Percentiles rank a stretch among this genome's conserved stretches.
phyloP scores from a whole-genome alignment of 2,113 vertebrate genomes.

The Apteryx mantelli region DNA sequence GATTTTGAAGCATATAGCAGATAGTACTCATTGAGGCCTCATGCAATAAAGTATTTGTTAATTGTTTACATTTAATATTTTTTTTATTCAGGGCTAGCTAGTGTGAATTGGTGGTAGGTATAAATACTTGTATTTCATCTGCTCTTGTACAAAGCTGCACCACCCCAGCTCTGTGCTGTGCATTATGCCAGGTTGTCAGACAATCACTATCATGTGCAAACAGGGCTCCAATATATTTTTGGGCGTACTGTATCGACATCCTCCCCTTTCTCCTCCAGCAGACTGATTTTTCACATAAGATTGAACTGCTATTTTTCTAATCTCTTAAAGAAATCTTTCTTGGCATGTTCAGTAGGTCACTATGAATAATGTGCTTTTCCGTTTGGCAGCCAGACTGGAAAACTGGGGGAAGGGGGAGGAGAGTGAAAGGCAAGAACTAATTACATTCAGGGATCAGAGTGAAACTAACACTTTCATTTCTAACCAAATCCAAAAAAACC shows the following conservation, averaged over 20 bases:
- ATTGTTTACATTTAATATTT: background rate
- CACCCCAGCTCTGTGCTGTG: background rate
- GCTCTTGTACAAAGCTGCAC: background rate
- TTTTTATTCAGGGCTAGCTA: background rate
- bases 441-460: fast-evolving
- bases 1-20: background rate
- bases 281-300: background rate
- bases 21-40: background rate
- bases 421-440: background rate
- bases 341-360: background rate
- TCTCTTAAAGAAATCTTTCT: background rate
- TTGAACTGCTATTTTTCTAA: background rate
- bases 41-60: background rate
- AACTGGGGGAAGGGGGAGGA: background rate
- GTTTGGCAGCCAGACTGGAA: background rate
- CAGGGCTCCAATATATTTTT: background rate
- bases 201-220: background rate
- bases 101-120: background rate
- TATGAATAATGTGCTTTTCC: constrained; percentile 16
- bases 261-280: background rate
- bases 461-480: background rate
- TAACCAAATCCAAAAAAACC: background rate
- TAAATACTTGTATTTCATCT: fast-evolving
- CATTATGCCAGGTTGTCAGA: background rate
- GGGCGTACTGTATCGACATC: background rate